Evolutionary conservation across 2,797 vertebrate species (phyloP).

Genomic region (Sandelia bainsii): DNA sequence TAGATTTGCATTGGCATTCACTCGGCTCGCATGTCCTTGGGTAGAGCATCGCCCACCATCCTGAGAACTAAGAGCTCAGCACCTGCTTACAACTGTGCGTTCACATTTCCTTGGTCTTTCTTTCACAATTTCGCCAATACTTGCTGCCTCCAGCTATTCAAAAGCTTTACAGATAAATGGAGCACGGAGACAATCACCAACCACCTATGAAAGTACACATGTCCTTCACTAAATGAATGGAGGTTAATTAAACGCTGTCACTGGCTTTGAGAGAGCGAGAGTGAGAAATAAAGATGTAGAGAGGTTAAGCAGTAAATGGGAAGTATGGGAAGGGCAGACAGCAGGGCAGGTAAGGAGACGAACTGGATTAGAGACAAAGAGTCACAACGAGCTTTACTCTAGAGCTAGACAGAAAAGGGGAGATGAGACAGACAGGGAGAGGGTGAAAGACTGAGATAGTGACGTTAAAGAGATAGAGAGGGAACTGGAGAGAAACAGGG

Average conservation of each 20-base stretch:
- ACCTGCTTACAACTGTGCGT: conserved; percentile 65
- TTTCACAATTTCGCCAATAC: conserved; percentile 63
- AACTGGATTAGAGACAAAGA: conserved; percentile 51
- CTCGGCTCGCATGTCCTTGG: conserved; percentile 71
- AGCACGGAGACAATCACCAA: conserved; percentile 50
- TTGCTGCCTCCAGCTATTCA: conserved; percentile 65
- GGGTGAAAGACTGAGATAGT: conserved; percentile 35
- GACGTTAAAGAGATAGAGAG: conserved; percentile 20
- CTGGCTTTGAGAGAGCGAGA: conserved; percentile 41
- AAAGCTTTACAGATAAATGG: conserved; percentile 55
- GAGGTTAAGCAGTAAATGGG: conserved; percentile 16
- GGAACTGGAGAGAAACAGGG: conserved; percentile 28
- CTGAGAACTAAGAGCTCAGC: conserved; percentile 50
- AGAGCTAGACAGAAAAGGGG: conserved; percentile 1
- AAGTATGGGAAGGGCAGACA: not conserved
- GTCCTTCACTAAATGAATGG: conserved; percentile 72
- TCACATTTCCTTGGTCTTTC: conserved; percentile 61
- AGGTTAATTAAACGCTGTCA: conserved; percentile 65
- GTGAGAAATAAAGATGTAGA: conserved; percentile 22
- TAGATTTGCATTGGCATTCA: conserved; percentile 77
- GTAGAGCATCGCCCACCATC: conserved; percentile 54
- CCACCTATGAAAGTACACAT: conserved; percentile 56
- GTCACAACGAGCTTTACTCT: conserved; percentile 16
- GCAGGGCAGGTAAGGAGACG: conserved; percentile 44
- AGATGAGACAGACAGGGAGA: conserved; percentile 23